phyloP scores from a whole-genome alignment of 2,888 invertebrate genomes.

The Plemyria rubiginata region DNA sequence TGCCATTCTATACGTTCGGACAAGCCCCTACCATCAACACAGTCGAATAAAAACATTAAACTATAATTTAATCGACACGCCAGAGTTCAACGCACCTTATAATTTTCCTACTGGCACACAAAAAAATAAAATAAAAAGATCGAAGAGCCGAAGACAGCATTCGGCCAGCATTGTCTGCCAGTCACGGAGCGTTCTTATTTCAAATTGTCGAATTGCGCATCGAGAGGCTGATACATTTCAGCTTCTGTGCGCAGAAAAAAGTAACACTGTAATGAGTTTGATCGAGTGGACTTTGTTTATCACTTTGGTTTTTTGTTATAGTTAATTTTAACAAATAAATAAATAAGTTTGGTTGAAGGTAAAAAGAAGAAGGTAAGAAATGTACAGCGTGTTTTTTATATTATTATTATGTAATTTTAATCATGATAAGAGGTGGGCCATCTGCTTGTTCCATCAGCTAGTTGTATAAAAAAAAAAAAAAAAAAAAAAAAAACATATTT shows the following conservation, averaged over 20 bases:
- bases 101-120: constrained; percentile 55
- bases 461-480: no score
- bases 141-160: constrained; percentile 47
- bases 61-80: constrained; percentile 32
- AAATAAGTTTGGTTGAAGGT: no score
- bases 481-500: no score
- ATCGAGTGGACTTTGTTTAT: constrained; percentile 7
- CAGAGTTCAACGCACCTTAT: constrained; percentile 43
- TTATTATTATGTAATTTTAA: no score
- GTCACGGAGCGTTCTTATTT: constrained; percentile 48
- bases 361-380: no score
- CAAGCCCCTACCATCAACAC: constrained; percentile 2
- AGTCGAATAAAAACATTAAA: constrained; percentile 3
- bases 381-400: no score
- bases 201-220: constrained; percentile 42
- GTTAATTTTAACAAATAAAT: no score
- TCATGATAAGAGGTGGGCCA: no score
- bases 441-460: no score
- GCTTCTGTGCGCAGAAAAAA: constrained; percentile 36
- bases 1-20: not conserved
- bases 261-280: not conserved
- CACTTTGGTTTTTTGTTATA: constrained; percentile 5
- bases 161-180: constrained; percentile 47
- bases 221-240: constrained; percentile 40
- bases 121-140: constrained; percentile 53